phyloP scores from a whole-genome alignment of 1,140 invertebrate species.

The Akabosia matsudoensis region DNA sequence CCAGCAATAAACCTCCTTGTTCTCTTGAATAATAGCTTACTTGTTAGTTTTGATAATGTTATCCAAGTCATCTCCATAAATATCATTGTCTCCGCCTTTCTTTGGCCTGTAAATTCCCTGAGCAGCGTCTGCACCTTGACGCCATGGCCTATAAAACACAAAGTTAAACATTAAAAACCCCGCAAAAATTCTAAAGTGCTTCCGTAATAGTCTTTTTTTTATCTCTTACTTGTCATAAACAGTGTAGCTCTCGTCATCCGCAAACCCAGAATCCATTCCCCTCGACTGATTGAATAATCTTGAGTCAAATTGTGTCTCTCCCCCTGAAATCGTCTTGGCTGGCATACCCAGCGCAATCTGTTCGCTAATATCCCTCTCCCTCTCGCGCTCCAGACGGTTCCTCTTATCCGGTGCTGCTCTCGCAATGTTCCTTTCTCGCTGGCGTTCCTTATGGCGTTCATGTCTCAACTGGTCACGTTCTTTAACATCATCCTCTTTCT shows the following conservation, averaged over 20 bases:
- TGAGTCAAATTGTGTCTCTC: conserved; percentile 88
- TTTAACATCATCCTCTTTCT: conserved; percentile 68
- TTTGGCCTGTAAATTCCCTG: conserved; percentile 89
- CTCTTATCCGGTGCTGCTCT: conserved; percentile 90
- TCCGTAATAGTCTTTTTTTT: too few species aligned
- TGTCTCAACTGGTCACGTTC: conserved; percentile 86
- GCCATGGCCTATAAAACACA: conserved; percentile 65
- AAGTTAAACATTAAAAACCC: conserved; percentile 1
- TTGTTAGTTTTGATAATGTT: conserved; percentile 82
- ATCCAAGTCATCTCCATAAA: conserved; percentile 81
- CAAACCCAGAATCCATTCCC: conserved; percentile 95
- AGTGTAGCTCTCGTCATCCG: conserved; percentile 95
- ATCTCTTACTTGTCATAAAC: conserved; percentile 85
- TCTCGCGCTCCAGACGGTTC: conserved; percentile 80
- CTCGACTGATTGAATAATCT: conserved; percentile 91
- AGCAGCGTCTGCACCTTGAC: conserved; percentile 74
- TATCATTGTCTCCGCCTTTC: conserved; percentile 82
- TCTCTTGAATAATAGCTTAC: too few species aligned
- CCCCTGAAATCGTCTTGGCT: conserved; percentile 68
- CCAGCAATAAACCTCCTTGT: too few species aligned
- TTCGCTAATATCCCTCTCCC: conserved; percentile 96
- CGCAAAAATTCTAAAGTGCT: too few species aligned
- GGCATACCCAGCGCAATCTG: conserved; percentile 96
- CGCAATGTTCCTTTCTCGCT: conserved; percentile 86
- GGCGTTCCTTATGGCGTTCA: conserved; percentile 86